Evolutionary conservation across 35 echinoderm and acorn worm genomes (phyloP).

Genomic region (Ophioderma brevispina): DNA sequence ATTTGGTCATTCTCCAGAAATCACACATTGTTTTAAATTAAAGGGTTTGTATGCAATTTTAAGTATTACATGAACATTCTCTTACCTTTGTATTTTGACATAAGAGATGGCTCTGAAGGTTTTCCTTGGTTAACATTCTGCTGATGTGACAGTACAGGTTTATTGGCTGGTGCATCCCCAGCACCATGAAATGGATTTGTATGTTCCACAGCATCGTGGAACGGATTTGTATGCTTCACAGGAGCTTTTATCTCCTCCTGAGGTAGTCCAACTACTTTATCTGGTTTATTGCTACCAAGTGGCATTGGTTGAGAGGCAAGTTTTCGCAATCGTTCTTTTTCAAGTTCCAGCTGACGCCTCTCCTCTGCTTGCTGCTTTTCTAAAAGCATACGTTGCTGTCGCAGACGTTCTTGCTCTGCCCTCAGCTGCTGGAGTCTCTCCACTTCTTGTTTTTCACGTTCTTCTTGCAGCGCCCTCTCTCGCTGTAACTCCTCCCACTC

Average conservation of each 20-base stretch:
- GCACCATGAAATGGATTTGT: neutral
- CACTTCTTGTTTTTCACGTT: constrained; percentile 46
- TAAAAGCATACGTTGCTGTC: constrained; percentile 46
- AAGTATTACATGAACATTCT: too few species aligned
- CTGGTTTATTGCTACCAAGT: neutral
- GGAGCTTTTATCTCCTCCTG: neutral
- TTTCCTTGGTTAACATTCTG: constrained; percentile 50
- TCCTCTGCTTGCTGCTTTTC: constrained; percentile 77
- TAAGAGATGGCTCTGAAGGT: constrained; percentile 43
- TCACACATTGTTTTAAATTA: too few species aligned
- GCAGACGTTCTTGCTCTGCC: constrained; percentile 61
- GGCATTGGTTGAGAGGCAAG: neutral
- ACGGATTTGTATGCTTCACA: neutral
- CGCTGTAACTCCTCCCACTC: constrained; percentile 83
- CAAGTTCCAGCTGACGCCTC: constrained; percentile 23
- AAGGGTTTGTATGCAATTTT: too few species aligned
- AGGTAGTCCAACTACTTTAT: neutral
- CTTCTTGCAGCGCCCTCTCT: constrained; percentile 62
- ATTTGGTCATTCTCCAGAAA: too few species aligned
- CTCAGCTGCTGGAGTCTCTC: constrained; percentile 57
- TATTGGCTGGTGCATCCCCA: neutral
- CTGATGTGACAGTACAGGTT: too few species aligned
- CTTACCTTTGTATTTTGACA: constrained; percentile 92
- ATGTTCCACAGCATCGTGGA: constrained; percentile 11
- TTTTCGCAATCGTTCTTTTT: constrained; percentile 51